phyloP scores from a whole-genome alignment of 2,888 invertebrate genomes.

The Pristionchus entomophagus region DNA sequence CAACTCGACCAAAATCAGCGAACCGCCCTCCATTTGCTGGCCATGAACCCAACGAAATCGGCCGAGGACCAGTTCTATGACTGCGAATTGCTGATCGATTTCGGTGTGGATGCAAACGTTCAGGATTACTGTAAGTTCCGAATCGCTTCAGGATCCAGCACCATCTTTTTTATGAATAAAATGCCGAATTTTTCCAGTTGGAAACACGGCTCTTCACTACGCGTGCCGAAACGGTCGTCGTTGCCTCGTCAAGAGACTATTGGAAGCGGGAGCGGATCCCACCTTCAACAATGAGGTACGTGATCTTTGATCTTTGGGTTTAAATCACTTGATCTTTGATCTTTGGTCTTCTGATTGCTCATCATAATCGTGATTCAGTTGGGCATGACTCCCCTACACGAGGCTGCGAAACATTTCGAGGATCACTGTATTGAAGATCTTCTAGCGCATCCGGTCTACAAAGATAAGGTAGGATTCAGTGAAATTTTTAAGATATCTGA shows the following conservation, averaged over 20 bases:
- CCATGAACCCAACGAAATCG: background rate
- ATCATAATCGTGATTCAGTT: background rate
- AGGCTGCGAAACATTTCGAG: constrained; percentile 97
- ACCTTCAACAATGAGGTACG: constrained; percentile 10
- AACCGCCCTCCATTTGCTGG: background rate
- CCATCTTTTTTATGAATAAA: background rate
- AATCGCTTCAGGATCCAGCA: background rate
- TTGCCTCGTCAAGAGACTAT: background rate
- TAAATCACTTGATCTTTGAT: background rate
- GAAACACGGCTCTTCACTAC: constrained; percentile 18
- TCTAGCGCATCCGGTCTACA: constrained; percentile 89
- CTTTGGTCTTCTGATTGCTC: background rate
- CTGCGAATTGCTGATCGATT: background rate
- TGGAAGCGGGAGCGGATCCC: constrained; percentile 27
- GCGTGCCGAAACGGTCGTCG: background rate
- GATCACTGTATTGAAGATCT: constrained; percentile 92
- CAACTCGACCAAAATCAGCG: background rate
- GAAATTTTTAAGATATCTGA: background rate
- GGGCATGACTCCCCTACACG: constrained; percentile 92
- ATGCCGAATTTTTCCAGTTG: background rate
- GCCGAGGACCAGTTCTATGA: background rate
- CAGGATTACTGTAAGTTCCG: background rate
- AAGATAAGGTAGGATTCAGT: constrained; percentile 84
- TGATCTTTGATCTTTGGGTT: background rate
- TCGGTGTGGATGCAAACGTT: background rate